phyloP scores from a whole-genome alignment of 2,797 vertebrate species.

The Smutsia gigantea region DNA sequence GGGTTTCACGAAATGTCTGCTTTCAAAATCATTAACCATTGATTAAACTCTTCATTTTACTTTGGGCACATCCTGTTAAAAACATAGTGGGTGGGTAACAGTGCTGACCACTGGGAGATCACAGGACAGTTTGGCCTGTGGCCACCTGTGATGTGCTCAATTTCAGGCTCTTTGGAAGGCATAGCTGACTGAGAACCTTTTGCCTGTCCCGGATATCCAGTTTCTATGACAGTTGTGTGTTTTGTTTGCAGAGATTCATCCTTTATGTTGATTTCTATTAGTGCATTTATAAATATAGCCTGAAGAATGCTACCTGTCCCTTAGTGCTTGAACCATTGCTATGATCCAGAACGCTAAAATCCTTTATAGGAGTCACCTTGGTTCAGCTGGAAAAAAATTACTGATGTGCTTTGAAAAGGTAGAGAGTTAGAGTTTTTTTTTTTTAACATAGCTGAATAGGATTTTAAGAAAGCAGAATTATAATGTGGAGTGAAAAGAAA shows the following conservation, averaged over 20 bases:
- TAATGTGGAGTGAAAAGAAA: slow-evolving; percentile 80
- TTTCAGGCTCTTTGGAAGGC: neutral
- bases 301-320: slow-evolving; percentile 81
- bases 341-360: slow-evolving; percentile 75
- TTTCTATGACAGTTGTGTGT: neutral
- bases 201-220: neutral
- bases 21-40: slow-evolving; percentile 45
- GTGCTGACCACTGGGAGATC: rapidly evolving
- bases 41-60: neutral
- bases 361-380: slow-evolving; percentile 83
- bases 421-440: slow-evolving; percentile 52
- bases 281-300: slow-evolving; percentile 79
- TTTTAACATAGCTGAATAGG: slow-evolving; percentile 75
- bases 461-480: slow-evolving; percentile 82
- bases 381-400: slow-evolving; percentile 69
- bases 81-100: neutral
- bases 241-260: neutral
- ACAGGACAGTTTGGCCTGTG: rapidly evolving
- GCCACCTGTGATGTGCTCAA: rapidly evolving
- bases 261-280: slow-evolving; percentile 81
- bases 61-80: slow-evolving; percentile 45
- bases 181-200: neutral
- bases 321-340: slow-evolving; percentile 83
- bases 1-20: slow-evolving; percentile 34
- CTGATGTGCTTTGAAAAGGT: slow-evolving; percentile 78